Evolutionary conservation across 2,888 invertebrate species (phyloP), one percentile per base, ranked within the genome.

Genomic region (Trissonchulus latispiculum): DNA sequence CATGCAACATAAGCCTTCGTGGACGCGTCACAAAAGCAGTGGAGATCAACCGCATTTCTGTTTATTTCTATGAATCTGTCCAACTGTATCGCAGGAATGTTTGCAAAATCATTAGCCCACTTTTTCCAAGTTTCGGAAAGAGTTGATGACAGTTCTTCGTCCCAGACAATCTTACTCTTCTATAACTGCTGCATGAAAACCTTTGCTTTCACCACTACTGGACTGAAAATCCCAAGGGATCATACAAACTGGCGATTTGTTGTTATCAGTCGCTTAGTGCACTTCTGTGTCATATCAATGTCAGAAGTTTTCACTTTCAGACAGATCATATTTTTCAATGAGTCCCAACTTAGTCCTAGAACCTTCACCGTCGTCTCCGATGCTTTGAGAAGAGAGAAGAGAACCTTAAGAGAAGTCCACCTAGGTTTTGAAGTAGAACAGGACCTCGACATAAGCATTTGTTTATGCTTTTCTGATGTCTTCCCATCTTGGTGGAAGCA

Each of bases 121-220:
- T 68, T 36, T 3, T 28, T 36, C 71, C 71, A 62, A 8, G 61
- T 28, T 23, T 68, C 23, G n/a, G 36, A 32, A 37, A 23, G 15
- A 62, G 61, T 61, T 18, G 71, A 23, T 3, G 77, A 75, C 28
- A 79, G 66, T 0, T 62, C 48, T 8, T 77, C 76, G 76, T 80
- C 80, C 80, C 80, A 80, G 1, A 67, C 74, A 2, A 76, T 3
- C 1, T 76, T 70, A 23, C 66, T 33, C 29, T 72, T 71, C 79
- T 80, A 81, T 1, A 80, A 37, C 18, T 74, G 35, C 75, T 80
- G 80, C 35, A 81, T 67, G 8, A 80, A 36, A 1, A 77, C 74
- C 69, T 79, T 81, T 0, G 74, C 72, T 23, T 64, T 28, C 61
- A 76, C 73, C 18, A 36, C 75, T 32, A 76, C 75, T 28, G 75